Conservation (phyloP, 2,888 invertebrate species). For the Tethea ocularis region DNA sequence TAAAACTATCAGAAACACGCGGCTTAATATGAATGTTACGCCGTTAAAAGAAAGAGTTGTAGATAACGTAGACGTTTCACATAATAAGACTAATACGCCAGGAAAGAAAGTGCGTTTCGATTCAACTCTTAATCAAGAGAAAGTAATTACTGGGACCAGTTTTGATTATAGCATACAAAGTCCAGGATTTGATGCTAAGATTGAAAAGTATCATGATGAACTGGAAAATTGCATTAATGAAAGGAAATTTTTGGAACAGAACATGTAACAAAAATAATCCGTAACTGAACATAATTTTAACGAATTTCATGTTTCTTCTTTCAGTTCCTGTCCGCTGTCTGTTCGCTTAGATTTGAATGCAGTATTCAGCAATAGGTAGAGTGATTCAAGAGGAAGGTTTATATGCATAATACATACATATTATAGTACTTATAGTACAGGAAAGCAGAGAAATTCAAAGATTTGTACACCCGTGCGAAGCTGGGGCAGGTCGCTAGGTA, state of each 20-base stretch:
- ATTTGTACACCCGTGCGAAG: too few relatives aligned
- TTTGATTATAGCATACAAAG: conserved; percentile 74
- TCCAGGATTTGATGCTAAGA: conserved; percentile 74
- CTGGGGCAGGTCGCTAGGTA: too few relatives aligned
- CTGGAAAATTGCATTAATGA: conserved; percentile 81
- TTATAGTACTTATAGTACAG: too few relatives aligned
- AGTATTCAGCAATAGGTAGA: too few relatives aligned
- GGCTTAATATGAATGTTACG: conserved; percentile 72
- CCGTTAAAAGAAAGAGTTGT: conserved; percentile 60
- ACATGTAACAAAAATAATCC: conserved; percentile 54
- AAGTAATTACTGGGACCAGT: conserved; percentile 77
- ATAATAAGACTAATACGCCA: conserved; percentile 64
- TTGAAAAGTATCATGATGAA: conserved; percentile 79
- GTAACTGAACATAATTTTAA: conserved; percentile 15
- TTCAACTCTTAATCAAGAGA: conserved; percentile 75
- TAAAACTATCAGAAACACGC: conserved; percentile 72
- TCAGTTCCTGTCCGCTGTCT: too few relatives aligned
- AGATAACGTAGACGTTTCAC: conserved; percentile 57
- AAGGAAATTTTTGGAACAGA: conserved; percentile 74
- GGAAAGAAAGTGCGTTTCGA: conserved; percentile 79
- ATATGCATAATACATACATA: too few relatives aligned
- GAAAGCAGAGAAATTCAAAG: too few relatives aligned
- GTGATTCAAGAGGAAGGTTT: too few relatives aligned
- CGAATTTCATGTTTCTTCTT: too few relatives aligned
- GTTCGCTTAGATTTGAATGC: too few relatives aligned